Conservation (phyloP, 2,888 invertebrate species). For the Allolobophora icterica region DNA sequence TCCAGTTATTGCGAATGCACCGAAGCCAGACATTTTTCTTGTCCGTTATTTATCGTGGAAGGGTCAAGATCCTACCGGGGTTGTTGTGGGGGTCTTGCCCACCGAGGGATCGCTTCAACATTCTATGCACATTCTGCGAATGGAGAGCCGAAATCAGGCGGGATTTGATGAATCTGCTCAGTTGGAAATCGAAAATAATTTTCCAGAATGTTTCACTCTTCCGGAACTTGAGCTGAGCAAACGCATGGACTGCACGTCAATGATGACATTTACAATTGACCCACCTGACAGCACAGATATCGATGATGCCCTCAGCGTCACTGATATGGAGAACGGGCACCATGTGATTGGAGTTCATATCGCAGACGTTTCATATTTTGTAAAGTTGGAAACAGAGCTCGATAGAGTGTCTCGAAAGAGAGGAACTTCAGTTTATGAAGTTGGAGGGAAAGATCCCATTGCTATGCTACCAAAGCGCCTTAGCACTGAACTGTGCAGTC, state of each 20-base stretch:
- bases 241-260: background rate
- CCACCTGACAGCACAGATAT: background rate
- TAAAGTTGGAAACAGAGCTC: background rate
- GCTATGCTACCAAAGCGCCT: background rate
- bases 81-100: background rate
- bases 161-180: background rate
- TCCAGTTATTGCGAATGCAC: background rate
- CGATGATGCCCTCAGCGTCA: background rate
- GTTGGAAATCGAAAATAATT: background rate
- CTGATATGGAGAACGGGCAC: background rate
- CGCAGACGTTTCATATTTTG: slow-evolving; percentile 1
- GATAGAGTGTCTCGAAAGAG: background rate
- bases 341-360: background rate
- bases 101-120: background rate
- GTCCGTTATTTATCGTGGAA: background rate
- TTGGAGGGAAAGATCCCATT: slow-evolving; percentile 13
- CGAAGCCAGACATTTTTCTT: background rate
- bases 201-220: background rate
- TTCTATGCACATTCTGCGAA: background rate
- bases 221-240: background rate
- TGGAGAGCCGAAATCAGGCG: background rate
- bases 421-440: background rate
- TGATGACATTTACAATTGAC: slow-evolving; percentile 24
- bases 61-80: background rate
- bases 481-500: background rate